Percentiles rank a stretch among this genome's conserved stretches.
phyloP scores from a whole-genome alignment of 2,113 vertebrate species.

The Myiopsitta monachus region DNA sequence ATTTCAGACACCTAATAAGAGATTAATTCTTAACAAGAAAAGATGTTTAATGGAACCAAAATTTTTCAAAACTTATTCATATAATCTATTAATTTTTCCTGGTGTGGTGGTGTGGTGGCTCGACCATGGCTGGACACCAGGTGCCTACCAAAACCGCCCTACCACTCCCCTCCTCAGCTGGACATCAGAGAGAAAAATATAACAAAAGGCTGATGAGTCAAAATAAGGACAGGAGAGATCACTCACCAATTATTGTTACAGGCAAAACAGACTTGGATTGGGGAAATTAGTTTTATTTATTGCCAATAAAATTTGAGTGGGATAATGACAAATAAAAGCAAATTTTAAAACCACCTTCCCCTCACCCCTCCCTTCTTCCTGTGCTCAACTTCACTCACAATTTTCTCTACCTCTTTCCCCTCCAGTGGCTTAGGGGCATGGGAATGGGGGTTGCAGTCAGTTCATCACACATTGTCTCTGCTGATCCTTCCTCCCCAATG shows the following conservation, averaged over 20 bases:
- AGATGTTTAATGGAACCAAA: neutral
- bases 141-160: neutral
- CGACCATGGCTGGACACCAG: neutral
- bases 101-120: neutral
- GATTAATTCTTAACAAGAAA: neutral
- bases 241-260: neutral
- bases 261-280: neutral
- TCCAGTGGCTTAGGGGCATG: neutral
- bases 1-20: neutral
- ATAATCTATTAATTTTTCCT: neutral
- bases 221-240: neutral
- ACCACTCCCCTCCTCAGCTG: neutral
- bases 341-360: neutral
- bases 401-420: neutral
- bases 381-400: neutral
- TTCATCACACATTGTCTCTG: neutral
- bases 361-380: neutral
- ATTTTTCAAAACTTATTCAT: neutral
- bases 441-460: neutral
- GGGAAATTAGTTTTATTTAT: neutral
- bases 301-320: neutral
- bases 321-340: neutral
- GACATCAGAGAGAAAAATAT: neutral
- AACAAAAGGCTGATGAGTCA: neutral
- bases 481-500: neutral